phyloP scores from a whole-genome alignment of 2,113 vertebrate species.

The Odontesthes bonariensis region DNA sequence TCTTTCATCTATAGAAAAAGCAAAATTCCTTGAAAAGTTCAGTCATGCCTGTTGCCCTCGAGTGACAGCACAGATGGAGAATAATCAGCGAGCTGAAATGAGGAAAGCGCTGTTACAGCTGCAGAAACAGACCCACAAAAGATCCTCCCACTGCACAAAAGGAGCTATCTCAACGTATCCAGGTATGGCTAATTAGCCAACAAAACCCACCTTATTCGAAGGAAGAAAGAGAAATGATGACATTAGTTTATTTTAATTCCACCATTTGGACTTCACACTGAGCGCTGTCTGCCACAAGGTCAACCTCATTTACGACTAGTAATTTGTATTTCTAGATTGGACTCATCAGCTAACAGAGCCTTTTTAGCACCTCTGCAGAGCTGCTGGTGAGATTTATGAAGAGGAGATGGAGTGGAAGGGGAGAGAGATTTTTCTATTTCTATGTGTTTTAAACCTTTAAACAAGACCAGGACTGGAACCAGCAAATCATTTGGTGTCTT shows the following conservation, averaged over 20 bases:
- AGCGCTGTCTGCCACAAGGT: slow-evolving; percentile 51
- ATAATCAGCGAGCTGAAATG: slow-evolving; percentile 30
- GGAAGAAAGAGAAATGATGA: slow-evolving; percentile 49
- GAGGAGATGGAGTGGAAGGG: neutral
- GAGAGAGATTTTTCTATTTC: slow-evolving; percentile 9
- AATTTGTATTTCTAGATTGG: slow-evolving; percentile 67
- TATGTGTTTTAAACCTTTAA: slow-evolving; percentile 1
- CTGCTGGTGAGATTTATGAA: slow-evolving; percentile 31
- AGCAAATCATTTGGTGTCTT: neutral
- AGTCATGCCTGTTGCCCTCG: slow-evolving; percentile 7
- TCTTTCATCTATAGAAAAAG: slow-evolving; percentile 11
- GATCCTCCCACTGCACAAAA: slow-evolving; percentile 11
- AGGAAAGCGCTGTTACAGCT: slow-evolving; percentile 8
- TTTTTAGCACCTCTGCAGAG: slow-evolving; percentile 38
- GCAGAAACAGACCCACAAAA: slow-evolving; percentile 7
- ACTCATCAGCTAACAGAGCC: slow-evolving; percentile 39
- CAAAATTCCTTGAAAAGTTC: slow-evolving; percentile 1
- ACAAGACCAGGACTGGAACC: slow-evolving; percentile 5
- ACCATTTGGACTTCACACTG: slow-evolving; percentile 49
- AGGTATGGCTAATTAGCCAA: slow-evolving; percentile 28
- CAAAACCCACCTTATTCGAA: slow-evolving; percentile 30
- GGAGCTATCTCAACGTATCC: slow-evolving; percentile 8
- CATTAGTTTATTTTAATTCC: slow-evolving; percentile 57
- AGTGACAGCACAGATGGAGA: neutral
- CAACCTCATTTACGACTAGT: slow-evolving; percentile 56